A percentile compares a stretch with the other conserved stretches of the same genome.
Conservation (phyloP, 2,888 invertebrate genomes). For the Heteromyza rotundicornis region DNA sequence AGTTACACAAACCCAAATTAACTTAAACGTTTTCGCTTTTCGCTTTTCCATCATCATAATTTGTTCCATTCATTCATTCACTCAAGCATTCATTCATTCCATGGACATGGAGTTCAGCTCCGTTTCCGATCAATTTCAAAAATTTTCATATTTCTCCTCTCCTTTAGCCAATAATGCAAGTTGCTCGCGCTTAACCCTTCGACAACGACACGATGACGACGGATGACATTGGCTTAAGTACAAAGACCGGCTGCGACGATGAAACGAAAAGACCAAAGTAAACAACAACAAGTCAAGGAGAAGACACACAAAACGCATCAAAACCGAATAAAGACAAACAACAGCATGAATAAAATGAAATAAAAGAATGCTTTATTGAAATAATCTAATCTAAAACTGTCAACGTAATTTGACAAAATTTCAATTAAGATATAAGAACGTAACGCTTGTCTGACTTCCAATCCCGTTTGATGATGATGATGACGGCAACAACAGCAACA, state of each 20-base stretch:
- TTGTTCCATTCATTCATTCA: conserved; percentile 1
- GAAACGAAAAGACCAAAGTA: no score
- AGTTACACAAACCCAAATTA: no score
- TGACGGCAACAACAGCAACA: conserved; percentile 31
- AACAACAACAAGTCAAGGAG: neutral
- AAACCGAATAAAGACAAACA: conserved; percentile 21
- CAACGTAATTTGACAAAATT: conserved; percentile 54
- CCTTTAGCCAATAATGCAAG: no score
- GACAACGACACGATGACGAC: conserved; percentile 23
- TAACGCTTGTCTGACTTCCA: conserved; percentile 47
- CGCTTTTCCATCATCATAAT: neutral
- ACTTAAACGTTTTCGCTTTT: no score
- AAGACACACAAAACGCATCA: conserved; percentile 19
- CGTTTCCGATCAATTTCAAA: conserved; percentile 14
- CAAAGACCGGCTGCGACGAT: neutral
- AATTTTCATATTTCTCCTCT: neutral
- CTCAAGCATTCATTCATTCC: no score
- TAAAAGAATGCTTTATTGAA: conserved; percentile 32
- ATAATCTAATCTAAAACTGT: conserved; percentile 52
- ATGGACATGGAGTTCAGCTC: no score
- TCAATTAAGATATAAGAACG: conserved; percentile 53
- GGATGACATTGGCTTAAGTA: neutral
- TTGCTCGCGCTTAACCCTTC: conserved; percentile 17
- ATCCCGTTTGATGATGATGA: conserved; percentile 32
- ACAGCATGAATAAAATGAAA: conserved; percentile 8